These are phyloP conservation scores for Sceliomorpha sp. DNA, from an alignment of 2,888 invertebrate genomes.

Conservation along the genomic window DNA sequence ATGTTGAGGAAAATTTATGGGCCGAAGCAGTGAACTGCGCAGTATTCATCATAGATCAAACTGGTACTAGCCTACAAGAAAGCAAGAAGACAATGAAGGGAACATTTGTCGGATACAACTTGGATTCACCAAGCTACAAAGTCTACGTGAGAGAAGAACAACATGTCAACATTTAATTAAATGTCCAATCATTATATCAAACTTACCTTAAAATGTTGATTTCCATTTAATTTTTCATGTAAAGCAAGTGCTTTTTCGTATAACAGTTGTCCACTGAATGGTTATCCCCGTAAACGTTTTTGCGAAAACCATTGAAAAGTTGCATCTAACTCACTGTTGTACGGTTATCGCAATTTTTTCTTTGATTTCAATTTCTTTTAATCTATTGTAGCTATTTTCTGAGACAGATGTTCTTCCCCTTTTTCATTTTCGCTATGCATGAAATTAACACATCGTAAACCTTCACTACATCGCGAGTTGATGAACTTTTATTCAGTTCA, in stretches of 20 bases:
- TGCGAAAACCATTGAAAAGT: neutral
- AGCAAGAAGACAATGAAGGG: conserved; percentile 55
- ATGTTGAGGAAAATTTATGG: conserved; percentile 54
- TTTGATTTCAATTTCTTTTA: neutral
- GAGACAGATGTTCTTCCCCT: neutral
- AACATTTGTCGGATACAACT: conserved; percentile 61
- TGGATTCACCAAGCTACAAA: conserved; percentile 54
- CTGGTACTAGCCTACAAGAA: conserved; percentile 31
- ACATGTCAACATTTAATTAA: conserved; percentile 55
- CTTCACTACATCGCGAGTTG: neutral
- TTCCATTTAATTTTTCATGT: conserved; percentile 1
- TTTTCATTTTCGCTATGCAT: neutral
- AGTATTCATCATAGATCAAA: conserved; percentile 43
- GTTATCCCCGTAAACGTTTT: neutral
- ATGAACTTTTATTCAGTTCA: neutral
- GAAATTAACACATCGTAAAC: neutral
- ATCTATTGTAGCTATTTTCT: neutral
- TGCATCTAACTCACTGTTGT: neutral
- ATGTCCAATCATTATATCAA: too few relatives aligned
- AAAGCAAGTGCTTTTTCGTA: neutral
- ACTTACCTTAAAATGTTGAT: neutral
- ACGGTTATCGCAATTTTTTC: neutral
- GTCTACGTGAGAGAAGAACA: conserved; percentile 35
- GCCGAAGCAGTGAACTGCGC: conserved; percentile 61
- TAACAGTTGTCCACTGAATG: neutral